Evolutionary conservation across 2,888 invertebrate species (phyloP).

Genomic region (Sphaerophoria rueppellii): DNA sequence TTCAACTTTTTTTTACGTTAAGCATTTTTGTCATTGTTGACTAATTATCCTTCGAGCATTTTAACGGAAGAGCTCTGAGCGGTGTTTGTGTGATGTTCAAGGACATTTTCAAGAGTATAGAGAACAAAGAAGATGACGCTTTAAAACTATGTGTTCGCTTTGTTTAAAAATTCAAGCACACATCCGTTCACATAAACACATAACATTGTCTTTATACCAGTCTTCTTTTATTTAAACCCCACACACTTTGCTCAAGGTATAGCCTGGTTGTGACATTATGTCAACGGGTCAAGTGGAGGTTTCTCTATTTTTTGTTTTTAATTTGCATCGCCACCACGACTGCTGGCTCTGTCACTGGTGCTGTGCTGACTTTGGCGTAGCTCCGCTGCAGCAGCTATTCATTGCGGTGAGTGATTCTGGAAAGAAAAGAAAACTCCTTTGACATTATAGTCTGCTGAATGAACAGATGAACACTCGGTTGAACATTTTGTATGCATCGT

Average conservation of each 20-base stretch:
- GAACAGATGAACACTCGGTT: slow-evolving; percentile 13
- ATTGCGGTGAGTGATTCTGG: slow-evolving; percentile 25
- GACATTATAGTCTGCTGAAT: neutral
- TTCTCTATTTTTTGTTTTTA: slow-evolving; percentile 33
- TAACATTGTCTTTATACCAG: neutral
- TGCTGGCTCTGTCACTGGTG: no score
- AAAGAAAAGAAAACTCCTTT: slow-evolving; percentile 28
- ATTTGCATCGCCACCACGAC: slow-evolving; percentile 23
- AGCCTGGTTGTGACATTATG: slow-evolving; percentile 39
- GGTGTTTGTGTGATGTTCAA: slow-evolving; percentile 40
- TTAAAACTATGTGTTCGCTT: slow-evolving; percentile 15
- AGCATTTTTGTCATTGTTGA: slow-evolving; percentile 56
- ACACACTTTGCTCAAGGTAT: slow-evolving; percentile 28
- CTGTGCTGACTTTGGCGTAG: no score
- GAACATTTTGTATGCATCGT: slow-evolving; percentile 4
- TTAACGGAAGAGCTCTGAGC: slow-evolving; percentile 27
- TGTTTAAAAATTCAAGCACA: slow-evolving; percentile 26
- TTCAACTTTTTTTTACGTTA: slow-evolving; percentile 30
- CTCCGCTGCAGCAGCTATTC: no score
- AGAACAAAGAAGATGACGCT: neutral
- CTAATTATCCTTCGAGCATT: slow-evolving; percentile 53
- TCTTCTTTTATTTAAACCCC: neutral
- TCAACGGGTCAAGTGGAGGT: slow-evolving; percentile 47
- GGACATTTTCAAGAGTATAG: slow-evolving; percentile 31
- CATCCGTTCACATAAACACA: slow-evolving; percentile 1